Conservation (phyloP, 2,797 vertebrate genomes). For the Megaceryle alcyon region DNA sequence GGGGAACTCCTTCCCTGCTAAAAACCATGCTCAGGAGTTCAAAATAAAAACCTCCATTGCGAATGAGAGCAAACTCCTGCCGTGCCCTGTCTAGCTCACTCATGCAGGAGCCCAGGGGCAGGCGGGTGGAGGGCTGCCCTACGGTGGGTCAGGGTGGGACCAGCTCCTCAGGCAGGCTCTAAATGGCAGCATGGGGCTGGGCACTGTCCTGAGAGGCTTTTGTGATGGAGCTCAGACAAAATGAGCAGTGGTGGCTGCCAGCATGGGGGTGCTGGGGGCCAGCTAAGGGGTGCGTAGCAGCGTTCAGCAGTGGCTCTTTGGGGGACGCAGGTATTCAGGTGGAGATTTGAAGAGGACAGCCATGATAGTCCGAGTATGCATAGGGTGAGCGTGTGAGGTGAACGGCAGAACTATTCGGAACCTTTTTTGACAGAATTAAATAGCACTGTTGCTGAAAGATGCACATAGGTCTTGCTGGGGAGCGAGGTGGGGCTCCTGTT, state of each 20-base stretch:
- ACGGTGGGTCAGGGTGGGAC: fast-evolving
- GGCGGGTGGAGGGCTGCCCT: fast-evolving
- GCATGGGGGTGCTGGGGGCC: fast-evolving
- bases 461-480: fast-evolving
- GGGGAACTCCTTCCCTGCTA: not conserved
- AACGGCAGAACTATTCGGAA: not conserved
- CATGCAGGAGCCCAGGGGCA: fast-evolving
- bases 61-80: not conserved
- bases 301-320: fast-evolving
- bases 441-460: not conserved
- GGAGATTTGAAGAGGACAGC: not conserved
- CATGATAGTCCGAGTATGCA: fast-evolving
- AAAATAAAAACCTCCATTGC: not conserved
- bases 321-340: fast-evolving
- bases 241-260: not conserved
- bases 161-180: not conserved
- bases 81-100: not conserved
- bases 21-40: not conserved
- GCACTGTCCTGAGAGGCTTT: fast-evolving
- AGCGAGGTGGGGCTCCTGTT: fast-evolving
- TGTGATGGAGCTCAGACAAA: not conserved
- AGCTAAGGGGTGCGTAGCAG: not conserved
- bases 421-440: not conserved
- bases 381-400: fast-evolving
- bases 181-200: fast-evolving